phyloP scores from a whole-genome alignment of 2,797 vertebrate species.

The Artibeus lituratus region DNA sequence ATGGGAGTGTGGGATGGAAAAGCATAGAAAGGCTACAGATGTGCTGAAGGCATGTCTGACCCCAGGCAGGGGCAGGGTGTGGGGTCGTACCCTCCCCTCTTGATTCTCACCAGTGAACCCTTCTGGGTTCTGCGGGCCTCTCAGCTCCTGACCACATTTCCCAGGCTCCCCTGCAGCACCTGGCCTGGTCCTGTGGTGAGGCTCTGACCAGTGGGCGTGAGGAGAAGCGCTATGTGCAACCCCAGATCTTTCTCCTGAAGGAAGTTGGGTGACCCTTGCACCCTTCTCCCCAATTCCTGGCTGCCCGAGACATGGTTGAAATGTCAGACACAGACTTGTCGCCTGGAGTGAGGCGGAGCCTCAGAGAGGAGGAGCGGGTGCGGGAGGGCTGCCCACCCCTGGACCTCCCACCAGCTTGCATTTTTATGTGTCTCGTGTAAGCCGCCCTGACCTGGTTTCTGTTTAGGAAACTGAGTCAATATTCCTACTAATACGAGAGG shows the following conservation, averaged over 20 bases:
- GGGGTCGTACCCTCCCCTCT: no score
- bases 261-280: rapidly evolving
- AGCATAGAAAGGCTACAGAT: rapidly evolving
- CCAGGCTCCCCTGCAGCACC: background rate
- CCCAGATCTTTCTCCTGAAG: background rate
- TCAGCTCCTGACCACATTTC: background rate
- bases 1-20: background rate
- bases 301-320: rapidly evolving
- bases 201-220: background rate
- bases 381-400: rapidly evolving
- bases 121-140: background rate
- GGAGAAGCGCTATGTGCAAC: rapidly evolving
- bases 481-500: background rate
- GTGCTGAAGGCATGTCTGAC: background rate
- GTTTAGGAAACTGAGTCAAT: background rate
- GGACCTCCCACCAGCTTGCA: background rate
- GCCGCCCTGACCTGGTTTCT: background rate
- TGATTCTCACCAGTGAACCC: background rate
- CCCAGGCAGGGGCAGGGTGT: rapidly evolving
- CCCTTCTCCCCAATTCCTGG: no score
- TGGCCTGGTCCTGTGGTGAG: no score
- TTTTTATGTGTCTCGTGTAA: background rate
- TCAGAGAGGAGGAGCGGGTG: background rate
- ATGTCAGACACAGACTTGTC: background rate
- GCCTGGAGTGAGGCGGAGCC: background rate